Base-by-base conservation (phyloP, 2,113 vertebrate genomes). In the Calypte anna region DNA sequence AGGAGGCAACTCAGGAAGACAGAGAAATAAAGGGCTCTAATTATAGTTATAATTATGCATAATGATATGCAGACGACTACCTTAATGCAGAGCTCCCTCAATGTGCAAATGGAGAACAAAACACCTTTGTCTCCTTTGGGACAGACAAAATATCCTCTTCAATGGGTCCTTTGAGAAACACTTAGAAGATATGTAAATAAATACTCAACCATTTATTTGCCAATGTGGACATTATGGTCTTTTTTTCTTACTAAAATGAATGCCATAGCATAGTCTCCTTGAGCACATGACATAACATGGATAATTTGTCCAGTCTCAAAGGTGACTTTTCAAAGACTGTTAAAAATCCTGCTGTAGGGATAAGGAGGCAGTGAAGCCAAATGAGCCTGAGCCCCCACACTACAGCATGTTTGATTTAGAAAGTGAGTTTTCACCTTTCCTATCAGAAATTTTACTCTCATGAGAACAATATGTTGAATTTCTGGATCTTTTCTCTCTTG, bases 301-400 rank as follows among this genome's bases (percentile, higher is more conserved):
- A 96, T 93, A 94, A 94, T 88, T 96, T 96, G 86, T 94, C 83
- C 95, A 86, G 57, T 94, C 67, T 58, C 82, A 90, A 88, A 96
- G 94, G 79, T 96, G 72, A 94, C 86, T 95, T 96, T 91, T 96
- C 82, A 93, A 88, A 70, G 44, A 81, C 64, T 61, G 69, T 75
- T 93, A 81, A 70, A 92, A 92, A 93, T 46, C 0, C 14, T 89
- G 77, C 95, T 84, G 46, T 78, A 64, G 66, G 83, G 43, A 92
- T 94, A 95, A 97, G 86, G 82, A 90, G 17, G 38, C 64, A 93
- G 31, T 20, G 75, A 70, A 80, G 51, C 73, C 31, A 96, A 98
- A 94, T 86, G 85, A 94, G 89, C 40, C 64, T 89, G 82, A 90
- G 58, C 67, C 64, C 38, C 66, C 64, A 89, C 46, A 48, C 50